Base-by-base conservation (phyloP, 2,797 vertebrate genomes). In the Triplophysa yarkandensis region DNA sequence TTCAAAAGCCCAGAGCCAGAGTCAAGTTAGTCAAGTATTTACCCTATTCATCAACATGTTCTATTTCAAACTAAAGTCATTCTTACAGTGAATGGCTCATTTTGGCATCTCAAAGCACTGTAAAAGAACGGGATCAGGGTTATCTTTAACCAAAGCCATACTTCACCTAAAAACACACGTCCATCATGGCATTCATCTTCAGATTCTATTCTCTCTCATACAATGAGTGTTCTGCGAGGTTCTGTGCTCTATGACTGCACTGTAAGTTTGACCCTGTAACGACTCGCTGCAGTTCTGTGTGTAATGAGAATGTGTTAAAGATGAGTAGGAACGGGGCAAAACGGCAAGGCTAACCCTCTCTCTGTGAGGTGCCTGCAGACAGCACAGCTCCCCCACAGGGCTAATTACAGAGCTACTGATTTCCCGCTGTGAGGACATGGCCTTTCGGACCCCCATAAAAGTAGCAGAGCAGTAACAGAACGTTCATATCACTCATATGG, bases 381-480 rank as follows among this genome's bases (percentile, higher is more conserved):
- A 70, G 50, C 74, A 57, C 76, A 81, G 77, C 78, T 68, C 78
- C 78, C 70, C 58, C 30, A 30, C 81, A 17, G 85, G 68, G 50
- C 80, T 83, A 85, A 87, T 87, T 84, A 87, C 80, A 86, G 76
- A 80, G 77, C 57, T 79, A 72, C 77, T 78, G 71, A 46, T 68
- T 48, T 68, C 64, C 73, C 39, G 28, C 72, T 68, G 77, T 25
- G 72, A 74, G 76, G 55, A 55, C 64, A 60, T 19, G 58, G 68
- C 74, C 64, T 69, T 54, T 55, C 19, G 61, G 54, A 65, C 43
- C 61, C n/a, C 78, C 62, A 73, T 73, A 16, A 54, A 72, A 25
- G 65, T 28, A 48, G 36, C 72, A 48, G 58, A 50, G 54, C 63
- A 65, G 71, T 80, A 78, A 81, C 71, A 27, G 36, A 66, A 63